phyloP scores from a whole-genome alignment of 2,113 vertebrate species.

The Laticauda colubrina region DNA sequence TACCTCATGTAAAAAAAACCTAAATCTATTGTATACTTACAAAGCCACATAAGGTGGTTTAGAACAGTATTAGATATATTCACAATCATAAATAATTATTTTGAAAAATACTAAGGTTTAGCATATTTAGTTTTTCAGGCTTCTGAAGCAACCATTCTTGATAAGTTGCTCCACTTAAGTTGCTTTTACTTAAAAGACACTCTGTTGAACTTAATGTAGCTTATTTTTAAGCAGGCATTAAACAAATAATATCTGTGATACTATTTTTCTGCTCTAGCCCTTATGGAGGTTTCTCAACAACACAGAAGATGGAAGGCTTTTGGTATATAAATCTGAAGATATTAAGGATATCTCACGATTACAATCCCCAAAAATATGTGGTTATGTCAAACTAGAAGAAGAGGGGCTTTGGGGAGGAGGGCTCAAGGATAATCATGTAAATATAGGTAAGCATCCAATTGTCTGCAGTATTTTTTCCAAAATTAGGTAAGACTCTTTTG shows the following conservation, averaged over 20 bases:
- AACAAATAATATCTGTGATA: neutral
- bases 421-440: slow-evolving; percentile 47
- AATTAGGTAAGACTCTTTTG: neutral
- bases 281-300: slow-evolving; percentile 90
- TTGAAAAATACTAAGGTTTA: neutral
- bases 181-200: neutral
- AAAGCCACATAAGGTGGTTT: neutral
- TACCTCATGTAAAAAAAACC: neutral
- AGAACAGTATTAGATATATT: neutral
- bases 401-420: slow-evolving; percentile 74
- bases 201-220: neutral
- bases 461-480: neutral
- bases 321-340: slow-evolving; percentile 93
- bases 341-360: slow-evolving; percentile 89
- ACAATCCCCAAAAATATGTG: slow-evolving; percentile 91
- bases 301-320: slow-evolving; percentile 76
- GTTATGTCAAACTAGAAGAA: slow-evolving; percentile 78
- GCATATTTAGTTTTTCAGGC: neutral
- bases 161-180: neutral
- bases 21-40: neutral
- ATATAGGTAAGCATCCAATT: slow-evolving; percentile 50
- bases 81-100: neutral
- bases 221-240: neutral
- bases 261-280: slow-evolving; percentile 69
- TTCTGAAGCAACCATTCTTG: neutral